Evolutionary conservation across 2,797 vertebrate genomes (phyloP).

Genomic region (Taeniopygia guttata): DNA sequence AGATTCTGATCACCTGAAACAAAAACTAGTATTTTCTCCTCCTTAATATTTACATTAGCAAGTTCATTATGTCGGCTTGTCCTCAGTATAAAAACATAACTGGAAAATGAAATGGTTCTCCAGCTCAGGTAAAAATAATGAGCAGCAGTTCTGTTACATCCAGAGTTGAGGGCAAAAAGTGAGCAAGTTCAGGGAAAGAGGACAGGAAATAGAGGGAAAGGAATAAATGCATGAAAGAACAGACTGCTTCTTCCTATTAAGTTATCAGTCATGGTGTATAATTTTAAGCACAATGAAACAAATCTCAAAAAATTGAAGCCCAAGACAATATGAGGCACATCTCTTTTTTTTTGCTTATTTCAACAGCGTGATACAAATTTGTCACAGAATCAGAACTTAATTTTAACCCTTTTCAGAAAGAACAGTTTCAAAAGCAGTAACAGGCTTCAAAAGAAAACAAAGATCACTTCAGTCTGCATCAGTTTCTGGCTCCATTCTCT

Average conservation of each 20-base stretch:
- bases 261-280: background rate
- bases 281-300: background rate
- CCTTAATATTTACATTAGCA: background rate
- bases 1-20: background rate
- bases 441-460: constrained; percentile 23
- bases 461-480: constrained; percentile 15
- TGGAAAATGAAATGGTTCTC: background rate
- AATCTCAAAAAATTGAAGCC: background rate
- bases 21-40: background rate
- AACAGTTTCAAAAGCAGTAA: constrained; percentile 30
- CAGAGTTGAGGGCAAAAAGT: background rate
- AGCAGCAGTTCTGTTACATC: background rate
- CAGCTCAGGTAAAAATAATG: fast-evolving
- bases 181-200: background rate
- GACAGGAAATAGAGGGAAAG: background rate
- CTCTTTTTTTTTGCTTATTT: background rate
- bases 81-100: background rate
- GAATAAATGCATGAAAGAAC: background rate
- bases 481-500: constrained; percentile 54
- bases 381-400: background rate
- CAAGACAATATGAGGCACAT: background rate
- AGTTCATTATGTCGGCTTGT: background rate
- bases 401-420: constrained; percentile 20
- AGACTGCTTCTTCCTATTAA: background rate
- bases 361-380: background rate